These are phyloP conservation scores for Diachasmimorpha longicaudata DNA, from an alignment of 1,140 invertebrate genomes.

Conservation along the genomic window DNA sequence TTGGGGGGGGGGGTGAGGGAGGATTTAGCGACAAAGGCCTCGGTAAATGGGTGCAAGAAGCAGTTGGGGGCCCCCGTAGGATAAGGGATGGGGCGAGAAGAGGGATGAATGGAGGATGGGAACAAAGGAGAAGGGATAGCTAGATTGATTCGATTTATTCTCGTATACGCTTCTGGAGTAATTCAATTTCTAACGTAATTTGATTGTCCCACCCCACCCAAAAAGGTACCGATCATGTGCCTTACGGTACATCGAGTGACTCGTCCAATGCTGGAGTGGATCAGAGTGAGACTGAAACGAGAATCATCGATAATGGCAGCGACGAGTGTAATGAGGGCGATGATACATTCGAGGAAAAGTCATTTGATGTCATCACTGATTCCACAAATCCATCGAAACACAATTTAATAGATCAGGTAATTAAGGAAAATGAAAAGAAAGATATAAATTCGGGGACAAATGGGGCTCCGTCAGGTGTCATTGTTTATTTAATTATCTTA, in stretches of 20 bases:
- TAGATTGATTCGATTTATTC: slow-evolving; percentile 30
- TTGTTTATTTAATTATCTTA: too few relatives aligned
- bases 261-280: neutral
- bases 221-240: slow-evolving; percentile 19
- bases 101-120: neutral
- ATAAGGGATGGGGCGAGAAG: too few relatives aligned
- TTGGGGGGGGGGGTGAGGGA: neutral
- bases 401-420: slow-evolving; percentile 31
- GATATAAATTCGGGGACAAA: too few relatives aligned
- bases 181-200: slow-evolving; percentile 27
- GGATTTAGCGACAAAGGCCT: neutral
- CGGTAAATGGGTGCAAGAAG: slow-evolving; percentile 3
- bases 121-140: neutral
- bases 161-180: slow-evolving; percentile 20
- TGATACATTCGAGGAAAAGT: slow-evolving; percentile 14
- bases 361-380: slow-evolving; percentile 31
- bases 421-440: neutral
- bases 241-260: slow-evolving; percentile 18
- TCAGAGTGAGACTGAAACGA: slow-evolving; percentile 13
- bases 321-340: slow-evolving; percentile 1
- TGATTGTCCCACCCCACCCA: slow-evolving; percentile 6
- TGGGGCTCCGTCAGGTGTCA: too few relatives aligned
- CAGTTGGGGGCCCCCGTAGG: neutral
- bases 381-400: slow-evolving; percentile 26
- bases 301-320: neutral